A percentile compares a stretch with the other conserved stretches of the same genome.
These are phyloP conservation scores for Climacteris rufus DNA, from an alignment of 2,113 vertebrate species.

Conservation along the genomic window DNA sequence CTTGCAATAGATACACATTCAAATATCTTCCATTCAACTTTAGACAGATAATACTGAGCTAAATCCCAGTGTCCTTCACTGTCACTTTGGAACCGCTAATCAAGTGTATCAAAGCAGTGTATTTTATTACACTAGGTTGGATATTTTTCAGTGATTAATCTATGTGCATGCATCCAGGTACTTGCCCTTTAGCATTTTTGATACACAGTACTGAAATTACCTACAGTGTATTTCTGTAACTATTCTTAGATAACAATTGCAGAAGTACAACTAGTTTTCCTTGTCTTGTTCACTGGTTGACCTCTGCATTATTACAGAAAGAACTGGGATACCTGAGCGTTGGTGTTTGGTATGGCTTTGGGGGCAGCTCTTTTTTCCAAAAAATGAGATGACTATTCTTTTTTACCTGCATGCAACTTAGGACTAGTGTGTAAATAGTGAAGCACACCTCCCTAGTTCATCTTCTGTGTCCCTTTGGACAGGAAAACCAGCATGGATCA, in stretches of 20 bases:
- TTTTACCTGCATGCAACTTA: not conserved
- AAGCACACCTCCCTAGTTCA: not conserved
- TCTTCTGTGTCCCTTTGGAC: rapidly evolving
- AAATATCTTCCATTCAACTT: not conserved
- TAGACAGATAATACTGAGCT: not conserved
- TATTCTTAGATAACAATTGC: not conserved
- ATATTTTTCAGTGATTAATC: not conserved
- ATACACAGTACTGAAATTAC: rapidly evolving
- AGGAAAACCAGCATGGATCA: not conserved
- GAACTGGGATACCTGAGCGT: not conserved
- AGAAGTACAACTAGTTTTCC: not conserved
- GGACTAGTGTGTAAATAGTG: not conserved
- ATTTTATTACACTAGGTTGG: not conserved
- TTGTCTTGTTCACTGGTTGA: not conserved
- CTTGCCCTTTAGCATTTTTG: not conserved
- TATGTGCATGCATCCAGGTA: not conserved
- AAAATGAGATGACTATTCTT: not conserved
- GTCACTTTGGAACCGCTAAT: not conserved
- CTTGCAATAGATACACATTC: not conserved
- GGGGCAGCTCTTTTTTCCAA: not conserved
- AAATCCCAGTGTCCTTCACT: not conserved
- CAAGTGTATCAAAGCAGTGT: not conserved
- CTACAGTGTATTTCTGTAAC: not conserved
- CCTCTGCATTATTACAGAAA: not conserved
- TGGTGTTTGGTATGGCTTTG: not conserved